Base-by-base conservation (phyloP, 1,140 invertebrate genomes). In the Glossosoma conforme region DNA sequence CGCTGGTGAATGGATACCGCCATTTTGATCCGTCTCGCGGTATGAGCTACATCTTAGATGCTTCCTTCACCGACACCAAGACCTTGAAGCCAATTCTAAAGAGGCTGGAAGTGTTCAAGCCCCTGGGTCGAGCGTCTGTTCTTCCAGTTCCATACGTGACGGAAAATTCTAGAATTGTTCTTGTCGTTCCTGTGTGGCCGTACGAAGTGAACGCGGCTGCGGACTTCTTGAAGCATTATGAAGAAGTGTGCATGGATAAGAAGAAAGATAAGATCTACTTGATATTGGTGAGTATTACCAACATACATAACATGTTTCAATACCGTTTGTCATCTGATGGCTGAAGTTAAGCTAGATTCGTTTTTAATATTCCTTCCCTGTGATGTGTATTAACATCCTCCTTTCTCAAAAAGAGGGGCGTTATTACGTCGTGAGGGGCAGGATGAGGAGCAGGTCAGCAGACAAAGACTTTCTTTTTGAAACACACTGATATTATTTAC, bases 121-220 rank as follows among this genome's bases (percentile, higher is more conserved):
- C 89, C 1, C 66, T 96, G 35, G 87, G 88, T 17, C 82, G 86
- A 62, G 83, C 91, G 2, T 89, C 95, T 70, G 81, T 94, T 30
- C 76, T 94, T 6, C 81, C 87, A 2, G 86, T 91, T 63, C 90
- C 92, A 1, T 95, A 93, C 68, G 91, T 95, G 2, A 96, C 89
- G 0, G 93, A 96, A 77, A 91, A 85, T 63, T 82, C 84, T 2
- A 70, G 86, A 56, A 80, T 96, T 1, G 82, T 84, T 57, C 71
- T 95, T 44, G 64, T 95, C 50, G 61, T 95, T 22, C 80, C 82
- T 1, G 43, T 61, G 2, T 67, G 64, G 15, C 62, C 65, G 48
- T 66, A 72, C 61, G 66, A 54, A 11, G 68, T 89, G 0, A 69
- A 76, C 54, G 69, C 71, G 14, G 60, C 64, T 2, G 59, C 79